Evolutionary conservation across 2,888 invertebrate species (phyloP).

Genomic region (Ichneumoninae sp.): DNA sequence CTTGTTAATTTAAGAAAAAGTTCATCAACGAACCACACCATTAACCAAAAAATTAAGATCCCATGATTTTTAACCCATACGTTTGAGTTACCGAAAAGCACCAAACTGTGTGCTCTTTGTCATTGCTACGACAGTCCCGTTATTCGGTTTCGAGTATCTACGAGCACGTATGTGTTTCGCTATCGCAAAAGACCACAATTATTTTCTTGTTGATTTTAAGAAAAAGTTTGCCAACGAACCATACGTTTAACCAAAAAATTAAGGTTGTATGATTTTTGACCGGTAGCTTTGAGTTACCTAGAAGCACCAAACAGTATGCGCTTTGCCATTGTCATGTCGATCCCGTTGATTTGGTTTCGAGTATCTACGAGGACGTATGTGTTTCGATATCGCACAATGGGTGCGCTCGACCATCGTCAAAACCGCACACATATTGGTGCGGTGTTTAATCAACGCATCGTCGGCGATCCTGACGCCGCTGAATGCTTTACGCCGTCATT

Average conservation of each 20-base stretch:
- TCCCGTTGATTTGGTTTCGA: constrained; percentile 36
- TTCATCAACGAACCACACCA: too few relatives aligned
- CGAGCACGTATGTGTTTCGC: too few relatives aligned
- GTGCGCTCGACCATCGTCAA: neutral
- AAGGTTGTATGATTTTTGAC: neutral
- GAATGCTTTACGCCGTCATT: constrained; percentile 37
- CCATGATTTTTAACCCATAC: too few relatives aligned
- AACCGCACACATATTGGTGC: constrained; percentile 9
- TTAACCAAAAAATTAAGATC: too few relatives aligned
- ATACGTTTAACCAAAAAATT: neutral
- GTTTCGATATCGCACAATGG: constrained; percentile 19
- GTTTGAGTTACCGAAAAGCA: too few relatives aligned
- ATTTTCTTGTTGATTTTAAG: too few relatives aligned
- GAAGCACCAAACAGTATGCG: neutral
- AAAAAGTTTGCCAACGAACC: too few relatives aligned
- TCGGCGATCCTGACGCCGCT: constrained; percentile 41
- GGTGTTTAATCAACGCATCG: constrained; percentile 60
- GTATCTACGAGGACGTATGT: constrained; percentile 5
- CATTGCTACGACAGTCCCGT: too few relatives aligned
- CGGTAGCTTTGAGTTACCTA: constrained; percentile 11
- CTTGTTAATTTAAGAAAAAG: too few relatives aligned
- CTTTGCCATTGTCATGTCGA: neutral
- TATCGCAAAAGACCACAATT: too few relatives aligned
- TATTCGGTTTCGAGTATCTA: too few relatives aligned
- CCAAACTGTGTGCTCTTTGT: too few relatives aligned